Evolutionary conservation across 2,113 vertebrate genomes (phyloP).

Genomic region (Dipodomys ordii): DNA sequence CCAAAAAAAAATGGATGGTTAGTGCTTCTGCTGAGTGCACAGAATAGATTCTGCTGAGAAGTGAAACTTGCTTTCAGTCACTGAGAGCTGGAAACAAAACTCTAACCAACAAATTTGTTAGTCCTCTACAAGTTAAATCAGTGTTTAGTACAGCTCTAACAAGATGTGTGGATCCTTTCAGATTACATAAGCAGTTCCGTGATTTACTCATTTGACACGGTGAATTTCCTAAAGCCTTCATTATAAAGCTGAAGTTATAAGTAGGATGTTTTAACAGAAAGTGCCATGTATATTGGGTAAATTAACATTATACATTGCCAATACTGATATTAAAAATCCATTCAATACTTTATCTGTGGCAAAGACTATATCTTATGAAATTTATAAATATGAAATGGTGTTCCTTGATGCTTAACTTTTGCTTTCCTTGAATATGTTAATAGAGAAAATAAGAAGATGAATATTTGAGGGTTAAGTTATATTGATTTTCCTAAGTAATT

Average conservation of each 20-base stretch:
- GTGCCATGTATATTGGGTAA: background rate
- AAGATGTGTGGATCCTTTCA: background rate
- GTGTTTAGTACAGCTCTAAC: background rate
- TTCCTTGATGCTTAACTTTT: slow-evolving; percentile 15
- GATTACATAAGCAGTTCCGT: background rate
- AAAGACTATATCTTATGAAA: slow-evolving; percentile 30
- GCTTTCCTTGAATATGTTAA: slow-evolving; percentile 40
- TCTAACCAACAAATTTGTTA: slow-evolving; percentile 23
- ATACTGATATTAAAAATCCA: slow-evolving; percentile 30
- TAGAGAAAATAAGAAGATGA: background rate
- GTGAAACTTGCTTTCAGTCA: slow-evolving; percentile 50
- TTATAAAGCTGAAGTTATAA: slow-evolving; percentile 41
- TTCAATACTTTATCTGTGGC: slow-evolving; percentile 20
- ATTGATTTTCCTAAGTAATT: slow-evolving; percentile 30
- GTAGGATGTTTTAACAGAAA: background rate
- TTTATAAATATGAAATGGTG: slow-evolving; percentile 2
- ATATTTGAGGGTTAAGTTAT: slow-evolving; percentile 1
- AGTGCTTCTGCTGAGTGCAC: slow-evolving; percentile 59
- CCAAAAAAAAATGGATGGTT: slow-evolving; percentile 57
- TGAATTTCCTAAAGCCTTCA: background rate
- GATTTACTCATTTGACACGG: background rate
- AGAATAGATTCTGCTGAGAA: slow-evolving; percentile 66
- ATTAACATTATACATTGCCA: slow-evolving; percentile 36
- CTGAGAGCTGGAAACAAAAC: slow-evolving; percentile 34
- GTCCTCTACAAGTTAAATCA: slow-evolving; percentile 20